These are phyloP conservation scores for Helarctos malayanus DNA, from an alignment of 2,797 vertebrate genomes.

Conservation along the genomic window DNA sequence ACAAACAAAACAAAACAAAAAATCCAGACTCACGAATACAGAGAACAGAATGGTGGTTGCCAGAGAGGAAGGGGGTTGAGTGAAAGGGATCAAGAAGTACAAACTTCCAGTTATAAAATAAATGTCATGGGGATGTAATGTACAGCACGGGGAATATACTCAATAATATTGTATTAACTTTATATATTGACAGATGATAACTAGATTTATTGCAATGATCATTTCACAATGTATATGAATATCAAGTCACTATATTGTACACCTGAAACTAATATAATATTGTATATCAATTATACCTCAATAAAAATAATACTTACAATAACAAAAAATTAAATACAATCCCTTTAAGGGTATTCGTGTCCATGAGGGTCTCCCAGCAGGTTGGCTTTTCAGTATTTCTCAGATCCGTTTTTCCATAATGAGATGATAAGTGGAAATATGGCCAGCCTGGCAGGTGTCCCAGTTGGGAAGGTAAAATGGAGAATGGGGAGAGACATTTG, in stretches of 20 bases:
- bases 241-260: background rate
- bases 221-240: background rate
- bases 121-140: background rate
- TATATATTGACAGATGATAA: background rate
- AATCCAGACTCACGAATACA: background rate
- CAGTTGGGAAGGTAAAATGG: conserved; percentile 13
- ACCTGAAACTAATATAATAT: background rate
- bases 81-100: background rate
- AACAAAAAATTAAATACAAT: background rate
- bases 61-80: background rate
- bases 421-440: conserved; percentile 24
- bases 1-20: background rate
- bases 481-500: background rate
- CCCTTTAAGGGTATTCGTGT: conserved; percentile 37
- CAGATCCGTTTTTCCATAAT: conserved; percentile 62
- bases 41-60: background rate
- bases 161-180: background rate
- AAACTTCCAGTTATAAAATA: background rate
- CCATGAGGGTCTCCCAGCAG: background rate
- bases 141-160: background rate
- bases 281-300: background rate
- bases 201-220: background rate
- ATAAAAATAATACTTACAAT: background rate
- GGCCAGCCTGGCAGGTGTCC: background rate
- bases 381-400: conserved; percentile 21